Conservation (phyloP, 2,797 vertebrate species). For the Emys orbicularis region DNA sequence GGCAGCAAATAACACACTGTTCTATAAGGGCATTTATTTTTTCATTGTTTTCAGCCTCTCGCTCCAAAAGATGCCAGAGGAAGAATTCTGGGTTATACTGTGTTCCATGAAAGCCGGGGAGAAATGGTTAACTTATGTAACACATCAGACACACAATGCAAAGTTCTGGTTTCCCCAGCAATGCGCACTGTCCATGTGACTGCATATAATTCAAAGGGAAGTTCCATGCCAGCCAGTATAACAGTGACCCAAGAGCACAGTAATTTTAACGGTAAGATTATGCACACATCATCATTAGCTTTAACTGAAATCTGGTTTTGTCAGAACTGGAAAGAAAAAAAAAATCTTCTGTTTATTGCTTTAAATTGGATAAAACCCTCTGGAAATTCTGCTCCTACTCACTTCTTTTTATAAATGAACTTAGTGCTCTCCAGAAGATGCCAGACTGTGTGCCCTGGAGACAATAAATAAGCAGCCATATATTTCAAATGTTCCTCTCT, state of each 20-base stretch:
- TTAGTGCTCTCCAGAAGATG: rapidly evolving
- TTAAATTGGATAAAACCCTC: not conserved
- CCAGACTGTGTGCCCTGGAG: not conserved
- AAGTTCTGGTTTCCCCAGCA: slow-evolving; percentile 58
- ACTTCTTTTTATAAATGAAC: rapidly evolving
- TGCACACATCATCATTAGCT: rapidly evolving
- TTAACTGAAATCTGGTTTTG: rapidly evolving
- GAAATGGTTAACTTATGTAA: slow-evolving; percentile 32
- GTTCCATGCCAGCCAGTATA: slow-evolving; percentile 81
- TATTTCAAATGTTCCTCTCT: not conserved
- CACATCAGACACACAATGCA: slow-evolving; percentile 51
- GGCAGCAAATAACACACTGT: not conserved
- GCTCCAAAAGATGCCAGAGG: slow-evolving; percentile 75
- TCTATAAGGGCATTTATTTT: not conserved
- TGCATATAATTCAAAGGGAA: slow-evolving; percentile 83
- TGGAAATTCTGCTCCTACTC: rapidly evolving
- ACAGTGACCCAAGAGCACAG: slow-evolving; percentile 9
- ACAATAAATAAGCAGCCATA: rapidly evolving
- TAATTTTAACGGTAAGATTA: not conserved
- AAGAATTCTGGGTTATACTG: slow-evolving; percentile 76
- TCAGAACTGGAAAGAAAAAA: not conserved
- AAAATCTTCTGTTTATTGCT: rapidly evolving
- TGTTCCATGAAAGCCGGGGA: slow-evolving; percentile 54
- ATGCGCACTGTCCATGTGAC: slow-evolving; percentile 76
- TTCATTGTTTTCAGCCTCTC: slow-evolving; percentile 73